phyloP scores from a whole-genome alignment of 2,797 vertebrate species.

The Micrastur ruficollis region DNA sequence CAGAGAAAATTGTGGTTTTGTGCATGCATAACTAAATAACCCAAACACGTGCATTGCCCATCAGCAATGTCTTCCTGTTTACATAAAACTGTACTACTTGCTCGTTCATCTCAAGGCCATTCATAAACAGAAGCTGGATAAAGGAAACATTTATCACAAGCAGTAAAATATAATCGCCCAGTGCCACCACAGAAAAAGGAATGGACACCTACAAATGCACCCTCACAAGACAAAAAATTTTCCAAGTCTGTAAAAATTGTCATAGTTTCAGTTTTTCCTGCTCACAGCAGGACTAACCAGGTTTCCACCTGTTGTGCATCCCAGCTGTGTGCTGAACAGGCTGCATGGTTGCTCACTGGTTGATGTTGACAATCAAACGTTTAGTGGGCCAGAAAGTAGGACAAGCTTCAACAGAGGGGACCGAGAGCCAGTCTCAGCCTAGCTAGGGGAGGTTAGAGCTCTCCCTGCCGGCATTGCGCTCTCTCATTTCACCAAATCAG shows the following conservation, averaged over 20 bases:
- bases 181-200: not conserved
- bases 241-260: not conserved
- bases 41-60: accelerated
- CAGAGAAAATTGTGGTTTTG: not conserved
- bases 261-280: not conserved
- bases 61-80: not conserved
- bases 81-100: not conserved
- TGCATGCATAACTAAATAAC: not conserved
- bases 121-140: not conserved
- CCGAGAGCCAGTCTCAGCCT: accelerated
- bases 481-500: not conserved
- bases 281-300: not conserved
- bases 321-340: not conserved
- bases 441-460: not conserved
- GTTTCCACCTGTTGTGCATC: not conserved
- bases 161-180: not conserved
- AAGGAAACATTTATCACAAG: not conserved
- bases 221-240: not conserved
- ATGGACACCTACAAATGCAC: not conserved
- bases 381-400: not conserved
- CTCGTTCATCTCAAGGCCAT: not conserved
- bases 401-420: not conserved
- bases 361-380: not conserved
- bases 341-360: not conserved
- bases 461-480: not conserved